Percentiles rank a stretch among this genome's conserved stretches.
Conservation (phyloP, 2,888 invertebrate species). For the Cryptus armator region DNA sequence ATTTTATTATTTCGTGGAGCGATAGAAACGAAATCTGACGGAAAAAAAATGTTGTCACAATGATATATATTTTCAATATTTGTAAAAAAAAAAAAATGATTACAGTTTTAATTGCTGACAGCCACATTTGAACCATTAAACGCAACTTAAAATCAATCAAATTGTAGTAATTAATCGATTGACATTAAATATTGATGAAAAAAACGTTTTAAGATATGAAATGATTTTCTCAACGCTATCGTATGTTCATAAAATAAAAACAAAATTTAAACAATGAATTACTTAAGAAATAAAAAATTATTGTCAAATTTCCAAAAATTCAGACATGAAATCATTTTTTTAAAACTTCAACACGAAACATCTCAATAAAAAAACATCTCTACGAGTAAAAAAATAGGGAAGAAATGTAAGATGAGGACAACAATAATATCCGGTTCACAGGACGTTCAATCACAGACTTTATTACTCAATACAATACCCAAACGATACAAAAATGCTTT, state of each 20-base stretch:
- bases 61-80: background rate
- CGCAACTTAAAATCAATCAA: background rate
- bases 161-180: background rate
- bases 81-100: background rate
- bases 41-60: background rate
- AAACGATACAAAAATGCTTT: background rate
- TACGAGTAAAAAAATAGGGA: background rate
- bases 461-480: background rate
- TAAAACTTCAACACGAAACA: too few relatives aligned
- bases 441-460: constrained; percentile 12
- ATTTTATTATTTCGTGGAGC: too few relatives aligned
- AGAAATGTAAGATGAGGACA: background rate
- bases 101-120: too few relatives aligned
- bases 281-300: too few relatives aligned
- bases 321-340: too few relatives aligned
- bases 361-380: background rate
- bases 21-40: too few relatives aligned
- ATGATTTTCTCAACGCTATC: too few relatives aligned
- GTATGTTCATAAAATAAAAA: too few relatives aligned
- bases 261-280: too few relatives aligned
- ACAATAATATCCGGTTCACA: background rate
- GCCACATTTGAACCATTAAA: too few relatives aligned
- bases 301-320: too few relatives aligned
- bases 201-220: too few relatives aligned
- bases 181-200: background rate